Base-by-base conservation (phyloP, 2,888 invertebrate genomes). In the Thyatira batis region DNA sequence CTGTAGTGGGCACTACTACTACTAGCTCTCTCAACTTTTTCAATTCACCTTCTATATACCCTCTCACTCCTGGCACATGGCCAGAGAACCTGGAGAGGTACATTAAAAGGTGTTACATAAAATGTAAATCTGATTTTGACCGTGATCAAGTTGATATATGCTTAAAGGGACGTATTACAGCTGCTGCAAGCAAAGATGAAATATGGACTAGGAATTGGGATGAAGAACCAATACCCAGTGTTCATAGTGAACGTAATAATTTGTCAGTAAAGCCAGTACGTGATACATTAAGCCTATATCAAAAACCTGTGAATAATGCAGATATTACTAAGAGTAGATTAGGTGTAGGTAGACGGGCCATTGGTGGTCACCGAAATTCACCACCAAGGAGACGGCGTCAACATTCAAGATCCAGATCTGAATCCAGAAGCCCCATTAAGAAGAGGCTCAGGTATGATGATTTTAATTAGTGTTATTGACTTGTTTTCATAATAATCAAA, bases 121-220 rank as follows among this genome's bases (percentile, higher is more conserved):
- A 97, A 85, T 98, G 98, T 78, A 95, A 95, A 74, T 96, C 97
- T 11, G 94, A 94, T 58, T 94, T 97, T 68, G 98, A 99, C 82
- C 97, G 97, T 82, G 98, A 98, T 91, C 96, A 97, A 87, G 97
- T 99, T 57, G 98, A 98, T 83, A 97, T 97, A 64, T 97, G 97
- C 74, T 92, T 99, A 54, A 98, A 98, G 86, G 98, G 98, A 39
- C 97, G 98, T 89, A 96, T 99, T 60, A 98, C 97, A 51, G 95
- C 96, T 54, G 97, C 98, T 13, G 97, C 98, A 48, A 96, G 96
- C 77, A 96, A 96, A 72, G 97, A 97, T 60, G 96, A 96, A 65
- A 93, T 98, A 45, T 96, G 96, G 94, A 95, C 95, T 1, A 96
- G 97, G 78, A 97, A 99, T 90, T 99, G 99, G 99, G 96, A 96